A percentile compares a stretch with the other conserved stretches of the same genome.
These are phyloP conservation scores for Troglohyphantes excavatus DNA, from an alignment of 2,888 invertebrate species.

Conservation along the genomic window DNA sequence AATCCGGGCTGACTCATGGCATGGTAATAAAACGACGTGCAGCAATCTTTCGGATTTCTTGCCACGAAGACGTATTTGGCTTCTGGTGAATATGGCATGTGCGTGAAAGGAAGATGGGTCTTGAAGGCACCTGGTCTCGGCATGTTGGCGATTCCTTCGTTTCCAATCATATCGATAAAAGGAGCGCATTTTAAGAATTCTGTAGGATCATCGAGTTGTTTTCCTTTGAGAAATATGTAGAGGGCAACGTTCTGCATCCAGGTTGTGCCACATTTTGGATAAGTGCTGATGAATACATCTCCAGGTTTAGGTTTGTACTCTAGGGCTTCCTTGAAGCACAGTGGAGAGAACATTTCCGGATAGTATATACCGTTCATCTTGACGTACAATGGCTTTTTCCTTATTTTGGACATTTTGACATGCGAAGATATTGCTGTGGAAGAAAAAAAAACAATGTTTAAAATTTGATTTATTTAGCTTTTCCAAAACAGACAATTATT, in stretches of 20 bases:
- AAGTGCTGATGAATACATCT: conserved; percentile 79
- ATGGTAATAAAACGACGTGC: conserved; percentile 83
- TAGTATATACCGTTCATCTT: conserved; percentile 53
- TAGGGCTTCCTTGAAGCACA: conserved; percentile 64
- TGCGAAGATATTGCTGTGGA: not conserved
- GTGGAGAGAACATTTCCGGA: conserved; percentile 34
- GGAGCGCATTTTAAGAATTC: conserved; percentile 51
- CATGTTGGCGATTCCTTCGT: conserved; percentile 59
- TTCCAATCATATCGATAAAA: conserved; percentile 75
- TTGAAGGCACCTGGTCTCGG: conserved; percentile 78
- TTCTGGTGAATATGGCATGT: conserved; percentile 70
- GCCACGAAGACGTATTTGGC: conserved; percentile 82
- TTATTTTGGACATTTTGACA: not conserved
- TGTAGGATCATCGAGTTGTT: conserved; percentile 43
- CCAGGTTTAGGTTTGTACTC: conserved; percentile 71
- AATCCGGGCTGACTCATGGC: conserved; percentile 23
- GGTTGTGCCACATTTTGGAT: conserved; percentile 79
- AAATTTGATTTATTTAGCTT: too few relatives aligned
- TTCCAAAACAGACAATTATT: too few relatives aligned
- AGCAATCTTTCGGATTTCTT: conserved; percentile 83
- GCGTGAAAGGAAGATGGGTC: conserved; percentile 81
- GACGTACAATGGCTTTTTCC: conserved; percentile 20
- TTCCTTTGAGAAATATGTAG: conserved; percentile 74
- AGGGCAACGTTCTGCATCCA: conserved; percentile 78
- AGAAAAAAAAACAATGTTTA: too few relatives aligned